Conservation (phyloP, 2,113 vertebrate genomes). For the Xiphorhynchus elegans region DNA sequence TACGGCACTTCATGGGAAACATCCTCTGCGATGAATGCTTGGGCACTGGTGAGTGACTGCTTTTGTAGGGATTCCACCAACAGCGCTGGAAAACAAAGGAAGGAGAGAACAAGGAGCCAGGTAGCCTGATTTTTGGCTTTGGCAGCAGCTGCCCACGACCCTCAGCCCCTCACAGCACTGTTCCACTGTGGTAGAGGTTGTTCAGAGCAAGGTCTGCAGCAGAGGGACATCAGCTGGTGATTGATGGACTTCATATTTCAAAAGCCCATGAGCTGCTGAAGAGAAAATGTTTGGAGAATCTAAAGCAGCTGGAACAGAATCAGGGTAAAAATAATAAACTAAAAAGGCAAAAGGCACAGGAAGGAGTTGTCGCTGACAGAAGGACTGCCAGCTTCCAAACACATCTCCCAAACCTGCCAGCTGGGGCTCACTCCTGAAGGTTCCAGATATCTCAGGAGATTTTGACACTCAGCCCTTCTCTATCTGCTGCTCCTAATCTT, state of each 20-base stretch:
- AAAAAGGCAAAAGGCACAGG: neutral
- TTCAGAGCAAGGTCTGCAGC: neutral
- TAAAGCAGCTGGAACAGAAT: neutral
- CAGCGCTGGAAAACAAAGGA: neutral
- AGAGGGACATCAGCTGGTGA: neutral
- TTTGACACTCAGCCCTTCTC: neutral
- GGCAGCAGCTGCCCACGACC: neutral
- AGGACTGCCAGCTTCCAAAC: neutral
- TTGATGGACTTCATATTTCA: neutral
- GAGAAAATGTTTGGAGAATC: neutral
- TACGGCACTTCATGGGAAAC: neutral
- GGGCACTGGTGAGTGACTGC: neutral
- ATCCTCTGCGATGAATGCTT: accelerated
- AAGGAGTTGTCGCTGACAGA: accelerated
- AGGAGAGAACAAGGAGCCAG: neutral
- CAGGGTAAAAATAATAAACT: neutral
- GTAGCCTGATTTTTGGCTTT: neutral
- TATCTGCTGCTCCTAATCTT: neutral
- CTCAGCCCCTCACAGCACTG: neutral
- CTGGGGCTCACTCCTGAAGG: accelerated
- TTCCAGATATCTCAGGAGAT: neutral
- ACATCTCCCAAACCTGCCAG: accelerated
- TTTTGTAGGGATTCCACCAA: neutral
- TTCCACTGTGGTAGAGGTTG: accelerated
- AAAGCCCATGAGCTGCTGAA: neutral